Evolutionary conservation across 2,888 invertebrate species (phyloP).

Genomic region (Xanthorhoe spadicearia): DNA sequence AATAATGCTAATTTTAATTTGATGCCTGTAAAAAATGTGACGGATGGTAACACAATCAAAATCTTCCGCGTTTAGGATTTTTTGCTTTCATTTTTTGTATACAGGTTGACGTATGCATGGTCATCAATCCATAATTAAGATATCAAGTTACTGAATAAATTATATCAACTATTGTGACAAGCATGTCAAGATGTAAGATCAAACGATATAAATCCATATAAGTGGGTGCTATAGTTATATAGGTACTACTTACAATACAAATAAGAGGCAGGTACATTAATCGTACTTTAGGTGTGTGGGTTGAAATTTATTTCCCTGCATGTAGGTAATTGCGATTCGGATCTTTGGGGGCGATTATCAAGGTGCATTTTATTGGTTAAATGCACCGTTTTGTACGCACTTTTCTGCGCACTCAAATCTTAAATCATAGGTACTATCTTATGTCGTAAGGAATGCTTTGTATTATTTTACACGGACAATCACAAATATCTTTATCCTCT

Average conservation of each 20-base stretch:
- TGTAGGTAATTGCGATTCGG: slow-evolving; percentile 48
- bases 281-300: slow-evolving; percentile 51
- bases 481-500: no score
- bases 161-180: slow-evolving; percentile 59
- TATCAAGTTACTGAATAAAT: slow-evolving; percentile 63
- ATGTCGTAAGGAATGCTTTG: no score
- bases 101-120: slow-evolving; percentile 53
- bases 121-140: slow-evolving; percentile 70
- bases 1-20: slow-evolving; percentile 42
- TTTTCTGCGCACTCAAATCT: no score
- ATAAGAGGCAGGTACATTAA: slow-evolving; percentile 28
- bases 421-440: no score
- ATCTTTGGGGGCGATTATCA: slow-evolving; percentile 41
- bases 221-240: slow-evolving; percentile 32
- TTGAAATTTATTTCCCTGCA: slow-evolving; percentile 42
- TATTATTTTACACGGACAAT: no score
- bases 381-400: background rate
- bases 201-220: slow-evolving; percentile 39
- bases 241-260: slow-evolving; percentile 21
- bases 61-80: slow-evolving; percentile 55
- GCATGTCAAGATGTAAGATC: slow-evolving; percentile 70
- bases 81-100: slow-evolving; percentile 49
- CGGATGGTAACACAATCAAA: slow-evolving; percentile 48
- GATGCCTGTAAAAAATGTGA: slow-evolving; percentile 44
- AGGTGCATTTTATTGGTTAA: slow-evolving; percentile 12